These are phyloP conservation scores for Aphaenogaster floridana DNA, from an alignment of 1,140 invertebrate species.

Conservation along the genomic window DNA sequence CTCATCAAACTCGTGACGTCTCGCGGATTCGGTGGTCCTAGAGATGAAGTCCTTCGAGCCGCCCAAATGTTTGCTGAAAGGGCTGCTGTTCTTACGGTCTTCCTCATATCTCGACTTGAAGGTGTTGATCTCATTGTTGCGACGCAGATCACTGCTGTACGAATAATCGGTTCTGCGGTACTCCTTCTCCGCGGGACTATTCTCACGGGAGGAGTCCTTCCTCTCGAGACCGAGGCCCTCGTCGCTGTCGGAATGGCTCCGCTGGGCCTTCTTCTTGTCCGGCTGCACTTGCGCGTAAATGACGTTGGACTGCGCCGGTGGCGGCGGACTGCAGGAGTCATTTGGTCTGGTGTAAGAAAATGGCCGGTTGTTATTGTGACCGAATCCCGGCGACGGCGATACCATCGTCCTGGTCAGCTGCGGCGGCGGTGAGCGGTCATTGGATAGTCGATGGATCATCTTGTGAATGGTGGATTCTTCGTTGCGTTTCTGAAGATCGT, in stretches of 20 bases:
- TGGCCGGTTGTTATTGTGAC: constrained; percentile 91
- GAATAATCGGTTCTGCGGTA: constrained; percentile 81
- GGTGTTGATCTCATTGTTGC: constrained; percentile 84
- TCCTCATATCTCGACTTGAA: constrained; percentile 81
- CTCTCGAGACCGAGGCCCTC: constrained; percentile 91
- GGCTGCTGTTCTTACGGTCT: constrained; percentile 65
- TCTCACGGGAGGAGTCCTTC: constrained; percentile 85
- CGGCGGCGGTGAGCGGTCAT: constrained; percentile 88
- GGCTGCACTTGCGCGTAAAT: constrained; percentile 93
- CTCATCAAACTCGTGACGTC: constrained; percentile 80
- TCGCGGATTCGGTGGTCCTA: constrained; percentile 69
- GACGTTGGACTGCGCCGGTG: constrained; percentile 83
- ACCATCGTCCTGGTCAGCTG: constrained; percentile 88
- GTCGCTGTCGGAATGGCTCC: constrained; percentile 90
- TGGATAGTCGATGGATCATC: constrained; percentile 84
- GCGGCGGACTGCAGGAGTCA: constrained; percentile 76
- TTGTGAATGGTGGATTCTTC: constrained; percentile 84
- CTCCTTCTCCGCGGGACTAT: constrained; percentile 85
- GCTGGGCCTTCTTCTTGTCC: constrained; percentile 87
- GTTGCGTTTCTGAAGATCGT: constrained; percentile 77
- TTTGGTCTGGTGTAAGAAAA: constrained; percentile 91
- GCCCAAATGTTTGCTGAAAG: constrained; percentile 74
- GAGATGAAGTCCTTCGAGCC: constrained; percentile 71
- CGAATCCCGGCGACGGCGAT: constrained; percentile 88
- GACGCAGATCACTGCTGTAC: constrained; percentile 79